Conservation (phyloP, 2,113 vertebrate species). For the human (Homo sapiens) region DNA sequence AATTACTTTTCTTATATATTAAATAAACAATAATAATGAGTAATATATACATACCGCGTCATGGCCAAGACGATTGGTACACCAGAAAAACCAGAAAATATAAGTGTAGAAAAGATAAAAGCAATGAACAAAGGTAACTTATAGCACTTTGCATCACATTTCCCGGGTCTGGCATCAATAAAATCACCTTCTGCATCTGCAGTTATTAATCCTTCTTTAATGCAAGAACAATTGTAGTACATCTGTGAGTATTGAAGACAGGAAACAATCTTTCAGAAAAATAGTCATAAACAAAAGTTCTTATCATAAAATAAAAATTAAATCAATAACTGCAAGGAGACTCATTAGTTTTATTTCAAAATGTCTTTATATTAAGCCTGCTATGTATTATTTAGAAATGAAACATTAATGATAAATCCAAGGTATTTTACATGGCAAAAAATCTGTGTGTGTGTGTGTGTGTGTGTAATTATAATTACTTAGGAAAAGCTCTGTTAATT, state of each 20-base stretch:
- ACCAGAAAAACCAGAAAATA: constrained; percentile 81
- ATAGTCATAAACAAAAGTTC: not conserved
- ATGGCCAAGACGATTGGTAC: constrained; percentile 81
- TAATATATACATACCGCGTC: constrained; percentile 78
- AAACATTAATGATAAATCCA: not conserved
- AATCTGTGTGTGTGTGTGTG: not conserved
- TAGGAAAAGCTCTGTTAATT: not conserved
- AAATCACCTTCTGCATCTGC: constrained; percentile 24
- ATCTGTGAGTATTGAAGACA: constrained; percentile 67
- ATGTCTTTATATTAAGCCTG: not conserved
- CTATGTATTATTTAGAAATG: not conserved
- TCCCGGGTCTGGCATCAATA: constrained; percentile 78
- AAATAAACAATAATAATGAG: constrained; percentile 4
- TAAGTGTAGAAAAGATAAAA: constrained; percentile 80
- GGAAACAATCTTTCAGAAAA: constrained; percentile 44
- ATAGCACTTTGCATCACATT: constrained; percentile 80
- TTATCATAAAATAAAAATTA: constrained; percentile 20
- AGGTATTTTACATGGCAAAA: not conserved
- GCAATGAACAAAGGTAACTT: constrained; percentile 83
- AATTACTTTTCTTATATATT: not conserved
- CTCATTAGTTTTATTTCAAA: not conserved
- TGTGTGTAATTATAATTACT: not conserved
- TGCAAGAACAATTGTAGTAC: constrained; percentile 85
- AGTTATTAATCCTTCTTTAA: constrained; percentile 64
- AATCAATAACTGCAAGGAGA: not conserved